Base-by-base conservation (phyloP, 1,140 invertebrate genomes). In the Monochamus saltuarius region DNA sequence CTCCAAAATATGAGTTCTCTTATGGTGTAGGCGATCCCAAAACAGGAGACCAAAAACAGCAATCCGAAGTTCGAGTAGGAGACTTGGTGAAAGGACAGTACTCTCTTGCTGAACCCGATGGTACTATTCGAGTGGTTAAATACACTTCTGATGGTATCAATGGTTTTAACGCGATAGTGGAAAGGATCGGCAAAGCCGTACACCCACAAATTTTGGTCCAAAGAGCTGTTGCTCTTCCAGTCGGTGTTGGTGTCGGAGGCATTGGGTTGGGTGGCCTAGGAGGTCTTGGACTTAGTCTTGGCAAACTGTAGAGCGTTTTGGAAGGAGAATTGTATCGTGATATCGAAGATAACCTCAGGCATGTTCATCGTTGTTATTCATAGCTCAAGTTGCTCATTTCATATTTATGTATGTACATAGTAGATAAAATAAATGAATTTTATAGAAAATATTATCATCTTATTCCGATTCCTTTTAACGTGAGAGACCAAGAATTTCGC, bases 141-240 rank as follows among this genome's bases (percentile, higher is more conserved):
- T 82, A 82, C 69, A 78, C 80, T 35, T 78, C 80, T 62, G 78
- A 81, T 68, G 75, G 76, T 56, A 76, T 79, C 56, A 79, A 80
- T 67, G 80, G 79, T 49, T 64, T 64, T 51, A 59, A 60, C 17
- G 62, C 62, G 29, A 57, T 59, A n/a, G 62, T 64, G 0, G 47
- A 13, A 10, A 42, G 46, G 13, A 37, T 61, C 11, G 62, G 62
- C 9, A 58, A 64, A n/a, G 62, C 62, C 34, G 35, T 43, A n/a
- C 62, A 64, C 39, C 59, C 59, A 17, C 49, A 56, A 38, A 19
- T 54, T 22, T 14, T 53, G 37, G 17, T n/a, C 34, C 51, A 53
- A 29, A 37, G 10, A 10, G 50, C 39, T 7, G 42, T 46, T 34
- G 10, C 8, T 54, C 16, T 53, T 13, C 17, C 50, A 4, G 16